Conservation (phyloP, 37 sponge, comb jelly and placozoan genomes). For the Amphimedon queenslandica region DNA sequence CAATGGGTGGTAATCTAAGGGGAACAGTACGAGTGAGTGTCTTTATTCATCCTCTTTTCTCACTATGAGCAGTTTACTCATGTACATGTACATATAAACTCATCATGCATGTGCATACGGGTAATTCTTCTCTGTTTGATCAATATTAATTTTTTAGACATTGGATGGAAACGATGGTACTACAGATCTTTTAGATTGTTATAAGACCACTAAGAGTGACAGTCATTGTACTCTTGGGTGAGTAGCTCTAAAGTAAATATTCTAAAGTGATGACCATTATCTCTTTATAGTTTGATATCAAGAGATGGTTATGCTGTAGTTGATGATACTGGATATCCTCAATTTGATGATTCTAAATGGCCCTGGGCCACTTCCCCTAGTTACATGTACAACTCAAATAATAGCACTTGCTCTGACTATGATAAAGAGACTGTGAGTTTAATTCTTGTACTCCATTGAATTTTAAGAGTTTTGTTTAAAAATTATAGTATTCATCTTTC, state of each 20-base stretch:
- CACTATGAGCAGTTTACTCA: background rate
- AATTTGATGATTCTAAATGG: slow-evolving; percentile 52
- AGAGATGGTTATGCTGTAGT: slow-evolving; percentile 61
- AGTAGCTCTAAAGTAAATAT: background rate
- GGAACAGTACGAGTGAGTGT: slow-evolving; percentile 56
- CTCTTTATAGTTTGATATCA: slow-evolving; percentile 37
- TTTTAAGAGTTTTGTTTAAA: too few species aligned
- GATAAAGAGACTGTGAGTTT: slow-evolving; percentile 8
- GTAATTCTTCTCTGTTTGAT: background rate
- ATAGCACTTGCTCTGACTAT: slow-evolving; percentile 5
- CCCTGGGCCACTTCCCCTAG: slow-evolving; percentile 68
- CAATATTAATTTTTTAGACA: background rate
- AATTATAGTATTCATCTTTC: too few species aligned
- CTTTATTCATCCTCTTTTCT: background rate
- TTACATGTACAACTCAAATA: slow-evolving; percentile 18
- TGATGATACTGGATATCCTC: slow-evolving; percentile 62
- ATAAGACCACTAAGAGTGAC: background rate
- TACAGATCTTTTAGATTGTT: background rate
- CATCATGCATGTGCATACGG: background rate
- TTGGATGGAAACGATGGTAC: background rate
- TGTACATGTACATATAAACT: background rate
- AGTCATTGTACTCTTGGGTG: too few species aligned
- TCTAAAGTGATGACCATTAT: background rate
- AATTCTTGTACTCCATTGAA: slow-evolving; percentile 5
- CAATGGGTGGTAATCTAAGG: slow-evolving; percentile 50